Evolutionary conservation across 2,797 vertebrate genomes (phyloP).

Genomic region (Pipistrellus pipistrellus): DNA sequence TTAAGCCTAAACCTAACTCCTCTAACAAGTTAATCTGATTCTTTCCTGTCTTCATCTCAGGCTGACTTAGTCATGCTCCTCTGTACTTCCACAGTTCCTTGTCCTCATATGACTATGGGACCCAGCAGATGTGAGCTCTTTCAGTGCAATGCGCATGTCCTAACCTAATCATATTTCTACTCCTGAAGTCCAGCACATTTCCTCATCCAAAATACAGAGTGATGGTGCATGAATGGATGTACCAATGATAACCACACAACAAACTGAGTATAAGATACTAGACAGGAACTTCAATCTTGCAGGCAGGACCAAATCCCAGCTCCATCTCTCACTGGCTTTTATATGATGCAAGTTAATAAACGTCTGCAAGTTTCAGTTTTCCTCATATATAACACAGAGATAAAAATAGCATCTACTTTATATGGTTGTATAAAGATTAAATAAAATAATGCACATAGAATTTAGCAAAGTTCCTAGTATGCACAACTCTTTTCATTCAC

Average conservation of each 20-base stretch:
- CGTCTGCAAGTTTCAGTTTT: background rate
- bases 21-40: background rate
- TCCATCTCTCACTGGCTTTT: background rate
- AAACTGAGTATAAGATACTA: background rate
- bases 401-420: background rate
- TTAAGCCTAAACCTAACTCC: background rate
- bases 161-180: background rate
- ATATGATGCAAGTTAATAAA: background rate
- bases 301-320: background rate
- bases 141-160: background rate
- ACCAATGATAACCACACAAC: background rate
- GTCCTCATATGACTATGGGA: background rate
- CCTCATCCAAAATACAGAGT: background rate
- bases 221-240: background rate
- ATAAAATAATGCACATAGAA: background rate
- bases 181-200: background rate
- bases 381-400: background rate
- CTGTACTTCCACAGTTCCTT: background rate
- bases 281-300: background rate
- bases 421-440: slow-evolving; percentile 5
- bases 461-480: background rate
- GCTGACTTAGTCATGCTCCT: background rate
- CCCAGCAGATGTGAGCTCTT: background rate
- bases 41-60: background rate
- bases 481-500: background rate